Base-by-base conservation (phyloP, 2,888 invertebrate species). In the Sarcophaga subvicina region DNA sequence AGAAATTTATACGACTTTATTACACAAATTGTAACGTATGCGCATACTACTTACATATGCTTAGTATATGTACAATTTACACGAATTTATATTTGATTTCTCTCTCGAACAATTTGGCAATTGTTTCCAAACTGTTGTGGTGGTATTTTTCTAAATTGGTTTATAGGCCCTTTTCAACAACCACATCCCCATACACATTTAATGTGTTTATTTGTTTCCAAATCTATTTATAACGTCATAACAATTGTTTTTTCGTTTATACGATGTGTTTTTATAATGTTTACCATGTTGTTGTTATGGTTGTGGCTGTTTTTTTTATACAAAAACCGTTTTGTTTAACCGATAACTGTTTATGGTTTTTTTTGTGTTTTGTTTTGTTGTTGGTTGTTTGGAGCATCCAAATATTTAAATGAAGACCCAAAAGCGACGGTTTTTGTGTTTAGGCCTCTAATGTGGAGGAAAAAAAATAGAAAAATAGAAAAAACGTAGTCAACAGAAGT, bases 91-190 rank as follows among this genome's bases (percentile, higher is more conserved):
- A 54, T 71, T 27, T n/a, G 54, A 71, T 54, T 54, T 49, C 6
- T 22, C 47, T 49, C 8, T 37, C 37, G 37, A 37, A 8, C 22
- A n/a, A 71, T 25, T 54, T 71, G 54, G n/a, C 49, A 37, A 37
- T 37, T 37, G 37, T 37, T 37, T 8, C 8, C 8, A 37, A 37
- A 37, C 49, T 59, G 49, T 71, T 54, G 27, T 25, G 25, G 49
- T 54, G n/a, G 17, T 8, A 8, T 37, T 47, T 54, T 27, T 10
- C 17, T 27, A 71, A 71, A 27, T 59, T 71, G 70, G 54, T n/a
- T 71, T 71, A 17, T 71, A 71, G 70, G 49, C 27, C 70, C 54
- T 71, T 71, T 70, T 25, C 14, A 70, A 54, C 1, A 71, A 66
- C 25, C 10, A 25, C 25, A 70, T 54, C 2, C 22, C 5, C 12